Evolutionary conservation across 2,888 invertebrate species (phyloP), one percentile per base, ranked within the genome.

Genomic region (Hyposoter dolosus): DNA sequence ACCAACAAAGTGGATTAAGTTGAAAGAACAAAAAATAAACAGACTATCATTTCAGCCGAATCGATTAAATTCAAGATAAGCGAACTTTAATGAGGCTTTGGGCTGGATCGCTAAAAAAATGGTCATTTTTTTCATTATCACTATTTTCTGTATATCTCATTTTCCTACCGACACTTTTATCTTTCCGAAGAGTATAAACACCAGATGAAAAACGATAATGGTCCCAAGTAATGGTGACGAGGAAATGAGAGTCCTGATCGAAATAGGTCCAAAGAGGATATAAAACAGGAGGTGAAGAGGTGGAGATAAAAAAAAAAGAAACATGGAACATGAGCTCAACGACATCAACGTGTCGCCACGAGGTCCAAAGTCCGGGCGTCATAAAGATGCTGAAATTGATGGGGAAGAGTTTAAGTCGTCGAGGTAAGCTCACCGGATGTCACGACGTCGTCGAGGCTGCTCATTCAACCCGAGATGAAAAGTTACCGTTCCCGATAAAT

Each of bases 401-500:
- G 71, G 66, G 71, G 47, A 60, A 28, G 69, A 47, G 40, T 72
- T 32, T 47, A 63, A 40, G 60, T 45, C 45, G n/a, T 35, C 19
- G 66, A 23, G 68, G 68, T 56, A 45, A 71, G 76, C 76, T 47
- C 69, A 43, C 23, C 43, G 23, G 47, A 75, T 19, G 74, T 53
- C 43, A 56, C 17, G 79, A 32, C 78, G 77, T 77, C 66, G 68
- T 77, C 47, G 68, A 50, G 45, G 32, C 40, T 9, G 10, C 45
- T 50, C 71, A 50, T 40, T 66, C 10, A 19, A 68, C 35, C 66
- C 28, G 35, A 40, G 77, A 66, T 56, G 66, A 77, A 50, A 77
- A 77, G 9, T 77, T 68, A 77, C 50, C 77, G 66, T 40, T 35
- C 15, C 35, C 77, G 77, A 77, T 77, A 77, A 77, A 77, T 66